Evolutionary conservation across 1,140 invertebrate genomes (phyloP), one percentile per base, ranked within the genome.

Genomic region (Holotrichia oblita): DNA sequence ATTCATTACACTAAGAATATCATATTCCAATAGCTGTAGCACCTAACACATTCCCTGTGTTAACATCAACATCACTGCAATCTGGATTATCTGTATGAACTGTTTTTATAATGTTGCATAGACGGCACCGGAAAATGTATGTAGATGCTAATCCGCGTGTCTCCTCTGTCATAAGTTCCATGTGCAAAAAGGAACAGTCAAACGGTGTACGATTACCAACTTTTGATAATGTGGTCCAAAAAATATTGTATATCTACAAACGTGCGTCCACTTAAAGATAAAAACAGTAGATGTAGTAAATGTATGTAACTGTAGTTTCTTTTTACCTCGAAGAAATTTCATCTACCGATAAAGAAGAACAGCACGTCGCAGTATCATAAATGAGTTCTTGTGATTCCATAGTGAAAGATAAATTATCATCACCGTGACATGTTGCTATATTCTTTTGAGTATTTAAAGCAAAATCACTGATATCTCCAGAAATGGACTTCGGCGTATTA

Each of bases 1-100:
- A 24, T 78, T 78, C 77, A 12, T 72, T 24, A 12, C 64, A 72
- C 22, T 78, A 61, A 6, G 42, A 42, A 42, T 72, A 69, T n/a
- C 64, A 40, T 24, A 72, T 64, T 17, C 76, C 76, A 12, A 34
- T 77, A n/a, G 76, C 40, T 14, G 55, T 77, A 6, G 42, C 17
- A 24, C 44, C 59, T 3, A 59, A 41, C 8, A 42, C 41, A 61
- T 8, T 55, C 7, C 20, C 55, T 24, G 10, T 27, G 76, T 77
- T 77, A 6, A 77, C 22, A 59, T 61, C 17, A 6, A 76, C 42
- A 44, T 44, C 42, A 44, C 14, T 14, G 42, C 42, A 10, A 44
- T 2, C 14, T 44, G 42, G 2, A 44, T 44, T 14, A 10, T 44
- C 42, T 34, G 42, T 44, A 44, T 44, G 8, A 44, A 44, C 7